Percentiles rank a stretch among this genome's conserved stretches.
These are phyloP conservation scores for Pygoscelis adeliae DNA, from an alignment of 2,113 vertebrate species.

Conservation along the genomic window DNA sequence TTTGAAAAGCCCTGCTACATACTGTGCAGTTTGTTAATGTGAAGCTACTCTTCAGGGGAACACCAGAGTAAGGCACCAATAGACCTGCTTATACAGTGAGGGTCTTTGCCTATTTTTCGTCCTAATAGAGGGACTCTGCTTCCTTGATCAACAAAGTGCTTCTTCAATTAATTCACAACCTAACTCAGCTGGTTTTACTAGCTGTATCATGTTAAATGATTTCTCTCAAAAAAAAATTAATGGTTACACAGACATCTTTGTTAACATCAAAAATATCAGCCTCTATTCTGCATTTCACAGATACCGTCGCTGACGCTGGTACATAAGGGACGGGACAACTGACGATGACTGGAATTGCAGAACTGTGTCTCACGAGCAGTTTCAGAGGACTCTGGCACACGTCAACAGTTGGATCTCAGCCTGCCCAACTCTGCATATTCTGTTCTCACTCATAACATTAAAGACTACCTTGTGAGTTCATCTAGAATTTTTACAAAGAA, in stretches of 20 bases:
- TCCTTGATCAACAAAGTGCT: not conserved
- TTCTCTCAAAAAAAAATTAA: not conserved
- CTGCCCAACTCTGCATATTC: not conserved
- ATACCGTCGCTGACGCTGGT: fast-evolving
- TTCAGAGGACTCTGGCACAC: not conserved
- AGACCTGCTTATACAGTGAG: not conserved
- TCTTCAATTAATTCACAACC: not conserved
- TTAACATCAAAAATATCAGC: not conserved
- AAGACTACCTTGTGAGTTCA: not conserved
- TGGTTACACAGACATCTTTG: not conserved
- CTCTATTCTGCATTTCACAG: not conserved
- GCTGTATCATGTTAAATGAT: not conserved
- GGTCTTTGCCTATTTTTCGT: not conserved
- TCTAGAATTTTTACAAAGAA: not conserved
- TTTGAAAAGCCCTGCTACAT: not conserved
- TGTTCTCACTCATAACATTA: not conserved
- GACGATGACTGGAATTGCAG: not conserved
- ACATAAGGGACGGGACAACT: not conserved
- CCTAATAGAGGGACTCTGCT: not conserved
- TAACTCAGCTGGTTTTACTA: not conserved
- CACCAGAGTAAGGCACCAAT: not conserved
- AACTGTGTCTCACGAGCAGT: not conserved
- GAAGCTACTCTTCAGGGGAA: not conserved
- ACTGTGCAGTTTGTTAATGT: fast-evolving
- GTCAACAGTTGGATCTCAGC: not conserved